Evolutionary conservation across 2,888 invertebrate species (phyloP), one percentile per base, ranked within the genome.

Genomic region (Zygogramma bicolorata): DNA sequence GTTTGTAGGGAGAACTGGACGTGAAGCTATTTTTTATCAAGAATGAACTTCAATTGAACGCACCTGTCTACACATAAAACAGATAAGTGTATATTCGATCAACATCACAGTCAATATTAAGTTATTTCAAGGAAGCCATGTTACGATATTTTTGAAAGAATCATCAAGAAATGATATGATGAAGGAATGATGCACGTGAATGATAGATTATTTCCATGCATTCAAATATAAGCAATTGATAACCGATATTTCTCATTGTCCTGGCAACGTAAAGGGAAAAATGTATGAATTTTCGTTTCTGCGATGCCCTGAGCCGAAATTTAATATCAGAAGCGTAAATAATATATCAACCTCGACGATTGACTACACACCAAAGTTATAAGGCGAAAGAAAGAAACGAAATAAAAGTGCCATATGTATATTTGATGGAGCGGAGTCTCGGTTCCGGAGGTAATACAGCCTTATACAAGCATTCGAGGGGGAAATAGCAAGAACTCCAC

Each of bases 381-480:
- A 42, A 27, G 69, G 20, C 61, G 40, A 68, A 49, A 59, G 65
- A 74, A 74, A 71, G 72, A 69, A 61, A 27, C 58, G 57, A 68
- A 75, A 70, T 71, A 73, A 69, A 71, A 71, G 66, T 70, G 46
- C 63, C 63, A 58, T 71, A 76, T 80, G 75, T 77, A 77, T 77
- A 78, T 78, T 78, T 77, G 77, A 78, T 78, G 73, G 65, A 75
- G 74, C 71, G 65, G 72, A 71, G 73, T 72, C 70, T 68, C 70
- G 70, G 62, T 68, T 38, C 49, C 46, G 38, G 25, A 62, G 62
- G 72, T 70, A 74, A 77, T 79, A 74, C 62, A 70, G 75, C 75
- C 76, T 65, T 73, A 71, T 68, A 65, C 57, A 60, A 66, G 68
- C 75, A 73, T 75, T 66, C 67, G 70, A 72, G 73, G 75, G 76